A percentile compares a stretch with the other conserved stretches of the same genome.
Evolutionary conservation across 2,797 vertebrate genomes (phyloP).

Genomic region (Cuculus canorus): DNA sequence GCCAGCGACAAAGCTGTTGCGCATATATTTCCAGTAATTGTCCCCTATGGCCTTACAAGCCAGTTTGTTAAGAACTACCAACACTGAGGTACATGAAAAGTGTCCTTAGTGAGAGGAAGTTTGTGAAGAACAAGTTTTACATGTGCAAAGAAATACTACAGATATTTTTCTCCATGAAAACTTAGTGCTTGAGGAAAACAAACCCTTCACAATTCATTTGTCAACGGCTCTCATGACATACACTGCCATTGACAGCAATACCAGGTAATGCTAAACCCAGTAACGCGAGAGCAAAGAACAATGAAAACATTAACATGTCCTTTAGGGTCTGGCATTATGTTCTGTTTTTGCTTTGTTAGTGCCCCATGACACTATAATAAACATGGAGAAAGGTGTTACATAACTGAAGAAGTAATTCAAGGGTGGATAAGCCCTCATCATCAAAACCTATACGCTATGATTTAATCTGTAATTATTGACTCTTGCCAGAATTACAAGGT

Average conservation of each 20-base stretch:
- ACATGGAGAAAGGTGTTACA: neutral
- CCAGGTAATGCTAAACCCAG: neutral
- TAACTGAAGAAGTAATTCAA: neutral
- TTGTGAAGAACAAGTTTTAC: neutral
- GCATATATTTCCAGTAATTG: neutral
- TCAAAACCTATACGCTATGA: neutral
- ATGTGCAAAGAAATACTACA: rapidly evolving
- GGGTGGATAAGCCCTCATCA: neutral
- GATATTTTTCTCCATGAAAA: neutral
- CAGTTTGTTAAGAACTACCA: neutral
- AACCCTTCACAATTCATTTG: neutral
- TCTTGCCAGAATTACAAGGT: neutral
- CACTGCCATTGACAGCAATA: neutral
- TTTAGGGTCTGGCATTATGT: neutral
- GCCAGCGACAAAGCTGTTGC: neutral
- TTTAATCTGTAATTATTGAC: neutral
- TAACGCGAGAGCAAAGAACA: neutral
- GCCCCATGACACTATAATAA: neutral
- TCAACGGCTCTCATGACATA: neutral
- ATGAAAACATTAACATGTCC: rapidly evolving
- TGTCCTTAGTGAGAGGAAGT: neutral
- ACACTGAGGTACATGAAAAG: neutral
- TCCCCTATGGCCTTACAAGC: neutral
- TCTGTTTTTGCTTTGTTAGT: neutral
- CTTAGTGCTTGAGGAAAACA: neutral